Base-by-base conservation (phyloP, 2,797 vertebrate species). In the Gambelia wislizenii region DNA sequence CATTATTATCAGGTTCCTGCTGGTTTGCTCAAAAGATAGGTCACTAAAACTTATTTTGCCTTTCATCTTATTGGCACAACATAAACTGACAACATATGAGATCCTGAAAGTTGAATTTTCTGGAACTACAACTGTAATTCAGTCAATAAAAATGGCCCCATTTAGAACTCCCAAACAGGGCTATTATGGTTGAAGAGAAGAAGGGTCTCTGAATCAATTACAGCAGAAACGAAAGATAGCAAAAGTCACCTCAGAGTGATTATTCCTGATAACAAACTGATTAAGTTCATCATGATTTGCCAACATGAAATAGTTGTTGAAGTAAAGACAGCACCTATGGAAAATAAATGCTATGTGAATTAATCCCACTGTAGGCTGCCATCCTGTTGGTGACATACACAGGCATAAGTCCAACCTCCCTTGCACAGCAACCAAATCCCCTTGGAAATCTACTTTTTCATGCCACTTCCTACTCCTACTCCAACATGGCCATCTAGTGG, bases 21-120 rank as follows among this genome's bases (percentile, higher is more conserved):
- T 89, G 44, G 85, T 52, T 52, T 87, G 52, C 69, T 22, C n/a
- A 92, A 87, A 78, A 33, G 14, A 84, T 75, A 67, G 27, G 27
- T 25, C 36, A 42, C 33, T 47, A 44, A n/a, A 85, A 90, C 14
- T 20, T 44, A 67, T 61, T 59, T 59, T 30, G 10, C 1, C 6
- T 74, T 20, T 13, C 20, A 85, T 87, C 72, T 75, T 69, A 74
- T 3, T 22, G 9, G 39, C 80, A 89, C 47, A 89, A 33, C 44
- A 82, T 56, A 70, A 39, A 79, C 44, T 33, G 18, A 78, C n/a
- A 86, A 36, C 52, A 77, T 69, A 61, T 70, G 22, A 27, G 20
- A 42, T 69, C 49, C 52, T 7, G 27, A 88, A 90, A 89, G 8
- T 84, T 44, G 64, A 20, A 30, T 83, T 47, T 20, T 6, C 27